These are phyloP conservation scores for Anagrus nilaparvatae DNA, from an alignment of 1,140 invertebrate genomes.

Conservation along the genomic window DNA sequence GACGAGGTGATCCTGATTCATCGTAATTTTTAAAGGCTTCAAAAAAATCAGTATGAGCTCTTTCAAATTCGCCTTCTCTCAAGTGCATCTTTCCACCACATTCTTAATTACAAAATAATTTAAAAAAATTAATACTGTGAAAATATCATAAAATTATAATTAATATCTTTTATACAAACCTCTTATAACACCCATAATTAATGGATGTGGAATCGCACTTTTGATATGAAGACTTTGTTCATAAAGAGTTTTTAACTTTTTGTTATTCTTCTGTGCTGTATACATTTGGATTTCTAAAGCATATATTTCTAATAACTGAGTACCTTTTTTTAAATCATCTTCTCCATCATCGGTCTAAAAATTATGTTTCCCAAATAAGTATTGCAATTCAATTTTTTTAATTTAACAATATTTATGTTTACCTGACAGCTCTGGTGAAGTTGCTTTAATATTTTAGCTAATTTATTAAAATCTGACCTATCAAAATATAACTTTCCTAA, in stretches of 20 bases:
- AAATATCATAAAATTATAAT: slow-evolving; percentile 7
- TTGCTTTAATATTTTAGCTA: slow-evolving; percentile 95
- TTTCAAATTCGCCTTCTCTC: slow-evolving; percentile 95
- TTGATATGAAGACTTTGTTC: slow-evolving; percentile 98
- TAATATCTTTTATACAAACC: slow-evolving; percentile 42
- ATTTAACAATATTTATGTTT: slow-evolving; percentile 13
- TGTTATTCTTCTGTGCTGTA: slow-evolving; percentile 99
- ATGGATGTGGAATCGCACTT: slow-evolving; percentile 97
- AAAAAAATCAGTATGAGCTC: slow-evolving; percentile 99
- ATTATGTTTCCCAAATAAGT: slow-evolving; percentile 11
- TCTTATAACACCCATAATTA: slow-evolving; percentile 99
- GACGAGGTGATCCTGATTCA: slow-evolving; percentile 93
- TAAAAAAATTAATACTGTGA: slow-evolving; percentile 3
- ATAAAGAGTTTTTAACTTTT: slow-evolving; percentile 95
- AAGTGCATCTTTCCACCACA: slow-evolving; percentile 99
- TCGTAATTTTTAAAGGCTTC: slow-evolving; percentile 99
- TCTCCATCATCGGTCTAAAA: slow-evolving; percentile 94
- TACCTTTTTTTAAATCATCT: slow-evolving; percentile 98
- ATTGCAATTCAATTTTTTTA: slow-evolving; percentile 1
- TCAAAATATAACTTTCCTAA: slow-evolving; percentile 98
- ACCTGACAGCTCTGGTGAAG: slow-evolving; percentile 94
- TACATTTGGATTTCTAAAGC: slow-evolving; percentile 99
- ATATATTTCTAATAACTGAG: slow-evolving; percentile 96
- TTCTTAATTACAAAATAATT: slow-evolving; percentile 51
- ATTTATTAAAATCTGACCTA: slow-evolving; percentile 85